Percentiles rank a stretch among this genome's conserved stretches.
These are phyloP conservation scores for Etheostoma perlongum DNA, from an alignment of 2,797 vertebrate species.

Conservation along the genomic window DNA sequence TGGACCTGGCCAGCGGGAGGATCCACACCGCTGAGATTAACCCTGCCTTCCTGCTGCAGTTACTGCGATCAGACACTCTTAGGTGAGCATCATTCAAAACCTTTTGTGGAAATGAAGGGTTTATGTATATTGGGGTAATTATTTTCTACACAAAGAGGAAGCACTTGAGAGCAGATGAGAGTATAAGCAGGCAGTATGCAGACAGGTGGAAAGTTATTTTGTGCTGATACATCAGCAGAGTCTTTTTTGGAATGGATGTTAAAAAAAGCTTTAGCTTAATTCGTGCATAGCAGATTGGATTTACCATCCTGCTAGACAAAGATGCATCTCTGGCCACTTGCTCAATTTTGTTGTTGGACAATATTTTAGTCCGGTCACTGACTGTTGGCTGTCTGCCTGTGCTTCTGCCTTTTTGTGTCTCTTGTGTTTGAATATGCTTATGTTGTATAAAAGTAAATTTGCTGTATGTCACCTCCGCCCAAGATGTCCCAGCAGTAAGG, in stretches of 20 bases:
- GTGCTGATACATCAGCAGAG: slow-evolving; percentile 4
- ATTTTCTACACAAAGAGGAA: slow-evolving; percentile 2
- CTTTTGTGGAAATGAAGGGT: background rate
- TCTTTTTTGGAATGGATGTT: slow-evolving; percentile 34
- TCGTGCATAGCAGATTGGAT: slow-evolving; percentile 25
- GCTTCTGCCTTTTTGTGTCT: slow-evolving; percentile 24
- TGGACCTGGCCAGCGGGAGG: slow-evolving; percentile 85
- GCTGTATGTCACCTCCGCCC: slow-evolving; percentile 38
- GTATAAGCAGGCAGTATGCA: slow-evolving; percentile 13
- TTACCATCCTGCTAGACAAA: slow-evolving; percentile 17
- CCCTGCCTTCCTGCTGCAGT: slow-evolving; percentile 81
- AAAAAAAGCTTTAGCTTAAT: slow-evolving; percentile 35
- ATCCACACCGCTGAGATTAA: slow-evolving; percentile 82
- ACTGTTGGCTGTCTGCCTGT: slow-evolving; percentile 21
- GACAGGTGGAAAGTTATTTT: background rate
- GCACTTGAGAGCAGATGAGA: background rate
- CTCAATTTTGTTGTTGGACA: slow-evolving; percentile 1
- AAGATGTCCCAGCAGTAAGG: slow-evolving; percentile 69
- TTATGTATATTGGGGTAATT: background rate
- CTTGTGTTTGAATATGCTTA: slow-evolving; percentile 41
- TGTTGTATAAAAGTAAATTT: slow-evolving; percentile 51
- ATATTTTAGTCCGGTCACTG: background rate
- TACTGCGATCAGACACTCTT: slow-evolving; percentile 76
- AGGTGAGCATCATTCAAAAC: slow-evolving; percentile 49
- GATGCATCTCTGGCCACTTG: slow-evolving; percentile 27